Base-by-base conservation (phyloP, 1,140 invertebrate species). In the Contarinia nasturtii region DNA sequence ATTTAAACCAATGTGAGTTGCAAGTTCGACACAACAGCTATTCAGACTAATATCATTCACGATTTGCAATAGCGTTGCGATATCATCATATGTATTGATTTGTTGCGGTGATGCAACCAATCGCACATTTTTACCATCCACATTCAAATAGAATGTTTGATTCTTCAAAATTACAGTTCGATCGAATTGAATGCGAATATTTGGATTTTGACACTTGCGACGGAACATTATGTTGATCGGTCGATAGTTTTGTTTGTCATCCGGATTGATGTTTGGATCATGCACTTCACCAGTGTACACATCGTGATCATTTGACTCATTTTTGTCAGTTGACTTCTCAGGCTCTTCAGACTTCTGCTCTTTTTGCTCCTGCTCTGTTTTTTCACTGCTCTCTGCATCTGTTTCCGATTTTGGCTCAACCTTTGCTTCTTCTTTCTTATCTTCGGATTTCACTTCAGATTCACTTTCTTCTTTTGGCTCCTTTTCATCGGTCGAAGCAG, bases 91-190 rank as follows among this genome's bases (percentile, higher is more conserved):
- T 2, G 44, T 44, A 18, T 14, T 47, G 1, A 64, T 51, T 38
- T 50, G 40, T 11, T 54, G 53, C 5, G 61, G 61, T 33, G 61
- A 56, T 0, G 60, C 61, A 44, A 64, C 21, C 15, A 64, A 48
- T 49, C 59, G 56, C 2, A 63, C 58, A 46, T 64, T 59, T 42
- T 64, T 64, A 22, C 61, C 61, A 48, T 63, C 59, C 19, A 64
- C 63, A 45, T 62, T 63, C 5, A 57, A 50, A 17, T 55, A 61
- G 48, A 57, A 64, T 43, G 54, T 62, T 44, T 59, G 59, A 46
- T 63, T 62, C 50, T 64, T 64, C 12, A 64, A 61, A 33, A 64
- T 63, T 20, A 64, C 57, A 21, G 61, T 60, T 33, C 61, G 57
- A 49, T 64, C 61, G 44, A 59, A 62, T 12, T 59, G 59, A 42